Evolutionary conservation across 2,888 invertebrate genomes (phyloP).

Genomic region (Coleophora flavipennella): DNA sequence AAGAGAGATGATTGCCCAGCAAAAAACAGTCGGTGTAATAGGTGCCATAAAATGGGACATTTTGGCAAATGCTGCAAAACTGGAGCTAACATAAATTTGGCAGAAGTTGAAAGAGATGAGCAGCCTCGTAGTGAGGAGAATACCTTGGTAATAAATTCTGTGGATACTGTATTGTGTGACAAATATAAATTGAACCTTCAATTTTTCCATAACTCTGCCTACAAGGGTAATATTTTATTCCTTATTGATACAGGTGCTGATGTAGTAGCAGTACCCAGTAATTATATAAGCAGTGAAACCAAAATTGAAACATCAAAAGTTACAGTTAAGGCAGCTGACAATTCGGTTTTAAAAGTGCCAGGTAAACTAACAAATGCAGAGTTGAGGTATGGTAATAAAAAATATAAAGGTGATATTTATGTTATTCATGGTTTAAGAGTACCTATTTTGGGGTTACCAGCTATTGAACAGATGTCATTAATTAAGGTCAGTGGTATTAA

Average conservation of each 20-base stretch:
- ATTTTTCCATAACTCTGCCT: background rate
- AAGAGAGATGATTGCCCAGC: background rate
- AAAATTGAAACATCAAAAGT: background rate
- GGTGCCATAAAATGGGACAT: background rate
- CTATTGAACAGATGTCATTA: constrained; percentile 1
- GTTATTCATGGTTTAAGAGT: constrained; percentile 3
- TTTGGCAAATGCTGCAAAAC: background rate
- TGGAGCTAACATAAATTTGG: background rate
- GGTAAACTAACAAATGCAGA: background rate
- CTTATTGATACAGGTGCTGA: constrained; percentile 7
- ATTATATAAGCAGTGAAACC: too few relatives aligned
- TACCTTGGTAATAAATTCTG: background rate
- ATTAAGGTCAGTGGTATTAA: background rate
- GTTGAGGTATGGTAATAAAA: background rate
- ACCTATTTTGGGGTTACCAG: constrained; percentile 4
- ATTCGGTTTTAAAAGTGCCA: background rate
- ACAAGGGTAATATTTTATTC: constrained; percentile 1
- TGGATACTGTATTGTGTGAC: background rate
- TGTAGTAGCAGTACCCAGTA: background rate
- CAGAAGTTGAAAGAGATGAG: background rate
- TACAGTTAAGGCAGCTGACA: constrained; percentile 3
- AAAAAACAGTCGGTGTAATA: background rate
- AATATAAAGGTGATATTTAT: constrained; percentile 2
- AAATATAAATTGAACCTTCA: background rate
- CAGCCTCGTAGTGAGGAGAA: background rate